A percentile compares a stretch with the other conserved stretches of the same genome.
Evolutionary conservation across 2,888 invertebrate genomes (phyloP).

Genomic region (Drosophila multiciliata): DNA sequence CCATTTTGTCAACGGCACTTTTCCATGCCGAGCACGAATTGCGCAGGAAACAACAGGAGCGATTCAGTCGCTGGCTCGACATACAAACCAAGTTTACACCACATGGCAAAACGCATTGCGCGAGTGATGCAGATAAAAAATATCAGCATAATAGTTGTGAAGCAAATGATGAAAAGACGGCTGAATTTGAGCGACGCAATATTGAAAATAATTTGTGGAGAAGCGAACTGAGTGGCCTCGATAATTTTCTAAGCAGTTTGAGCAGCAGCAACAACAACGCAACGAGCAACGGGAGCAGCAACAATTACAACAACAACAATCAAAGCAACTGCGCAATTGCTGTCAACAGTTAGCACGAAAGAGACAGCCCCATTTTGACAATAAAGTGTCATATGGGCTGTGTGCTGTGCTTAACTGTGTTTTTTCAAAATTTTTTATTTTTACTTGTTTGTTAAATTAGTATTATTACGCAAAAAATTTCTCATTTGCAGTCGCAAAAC

Average conservation of each 20-base stretch:
- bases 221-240: conserved; percentile 86
- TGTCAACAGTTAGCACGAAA: conserved; percentile 62
- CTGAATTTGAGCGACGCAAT: conserved; percentile 71
- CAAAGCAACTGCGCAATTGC: conserved; percentile 57
- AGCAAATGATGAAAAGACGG: conserved; percentile 42
- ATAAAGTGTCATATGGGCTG: conserved; percentile 26
- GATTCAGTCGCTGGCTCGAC: conserved; percentile 86
- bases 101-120: conserved; percentile 63
- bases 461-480: conserved; percentile 84
- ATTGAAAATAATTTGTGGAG: conserved; percentile 83
- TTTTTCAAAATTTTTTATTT: conserved; percentile 35
- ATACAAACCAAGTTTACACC: conserved; percentile 83
- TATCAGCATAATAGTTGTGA: conserved; percentile 36
- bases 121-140: conserved; percentile 46
- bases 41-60: conserved; percentile 86
- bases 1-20: conserved; percentile 86
- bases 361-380: conserved; percentile 55
- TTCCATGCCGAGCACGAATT: conserved; percentile 86
- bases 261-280: conserved; percentile 73
- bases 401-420: conserved; percentile 32
- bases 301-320: conserved; percentile 38
- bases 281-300: conserved; percentile 25
- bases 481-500: conserved; percentile 85
- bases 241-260: conserved; percentile 87
- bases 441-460: conserved; percentile 67